Conservation (phyloP, 1,140 invertebrate genomes). For the Diorhabda sublineata region DNA sequence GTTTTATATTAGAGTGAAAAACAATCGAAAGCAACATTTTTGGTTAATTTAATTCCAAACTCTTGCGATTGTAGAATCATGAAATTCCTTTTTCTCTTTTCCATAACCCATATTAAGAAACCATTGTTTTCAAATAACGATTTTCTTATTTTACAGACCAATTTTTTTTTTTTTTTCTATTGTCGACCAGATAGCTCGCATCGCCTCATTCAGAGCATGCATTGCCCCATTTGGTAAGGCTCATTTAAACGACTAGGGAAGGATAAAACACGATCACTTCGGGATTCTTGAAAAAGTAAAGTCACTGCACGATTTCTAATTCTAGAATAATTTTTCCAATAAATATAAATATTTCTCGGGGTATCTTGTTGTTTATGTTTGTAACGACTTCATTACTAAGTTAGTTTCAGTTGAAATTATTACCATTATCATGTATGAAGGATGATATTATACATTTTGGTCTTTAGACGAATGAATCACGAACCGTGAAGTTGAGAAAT, state of each 20-base stretch:
- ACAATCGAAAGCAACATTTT: too few species aligned
- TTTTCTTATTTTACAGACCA: not conserved
- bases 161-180: not conserved
- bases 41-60: too few species aligned
- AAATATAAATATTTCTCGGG: not conserved
- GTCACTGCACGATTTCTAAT: slow-evolving; percentile 1
- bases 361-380: not conserved
- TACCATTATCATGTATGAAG: too few species aligned
- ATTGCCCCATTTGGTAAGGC: not conserved
- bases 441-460: too few species aligned
- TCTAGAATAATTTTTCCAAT: slow-evolving; percentile 1
- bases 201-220: not conserved
- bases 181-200: not conserved
- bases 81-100: too few species aligned
- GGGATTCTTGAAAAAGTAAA: not conserved
- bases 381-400: too few species aligned
- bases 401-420: too few species aligned
- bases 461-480: too few species aligned
- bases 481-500: too few species aligned
- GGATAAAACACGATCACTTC: not conserved
- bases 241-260: slow-evolving; percentile 2
- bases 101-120: not conserved
- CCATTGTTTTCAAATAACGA: not conserved
- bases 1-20: too few species aligned
- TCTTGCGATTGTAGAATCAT: too few species aligned